Conservation (phyloP, 53 echinoderm and acorn worm genomes). For the Henricia sp. region DNA sequence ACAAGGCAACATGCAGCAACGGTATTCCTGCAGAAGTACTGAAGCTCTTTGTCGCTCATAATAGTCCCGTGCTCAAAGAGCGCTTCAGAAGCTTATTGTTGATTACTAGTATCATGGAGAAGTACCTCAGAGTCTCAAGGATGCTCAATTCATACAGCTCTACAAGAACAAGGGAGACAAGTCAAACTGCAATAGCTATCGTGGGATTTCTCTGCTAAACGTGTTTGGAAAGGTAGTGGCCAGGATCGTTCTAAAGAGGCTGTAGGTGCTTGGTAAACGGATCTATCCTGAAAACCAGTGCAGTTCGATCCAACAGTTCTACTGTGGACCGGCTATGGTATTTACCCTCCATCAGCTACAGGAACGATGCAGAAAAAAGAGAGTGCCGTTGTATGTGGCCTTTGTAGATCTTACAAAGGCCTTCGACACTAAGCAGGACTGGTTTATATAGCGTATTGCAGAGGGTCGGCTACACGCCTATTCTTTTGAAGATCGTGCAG, state of each 20-base stretch:
- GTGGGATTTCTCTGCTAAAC: constrained; percentile 32
- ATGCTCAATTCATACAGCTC: constrained; percentile 24
- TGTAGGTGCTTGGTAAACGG: background rate
- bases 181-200: constrained; percentile 35
- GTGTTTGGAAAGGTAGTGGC: constrained; percentile 29
- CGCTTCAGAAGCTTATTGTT: background rate
- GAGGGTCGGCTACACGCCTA: constrained; percentile 1
- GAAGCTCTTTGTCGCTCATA: no score
- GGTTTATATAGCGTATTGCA: background rate
- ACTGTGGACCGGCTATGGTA: background rate
- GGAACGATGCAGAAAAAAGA: constrained; percentile 1
- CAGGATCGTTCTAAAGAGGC: constrained; percentile 17
- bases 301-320: background rate
- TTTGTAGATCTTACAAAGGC: background rate
- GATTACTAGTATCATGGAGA: constrained; percentile 1
- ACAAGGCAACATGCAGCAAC: no score
- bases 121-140: constrained; percentile 35
- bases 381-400: background rate
- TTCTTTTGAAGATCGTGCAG: background rate
- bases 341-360: constrained; percentile 5
- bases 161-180: constrained; percentile 42
- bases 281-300: background rate
- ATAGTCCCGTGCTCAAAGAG: background rate
- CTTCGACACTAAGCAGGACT: background rate
- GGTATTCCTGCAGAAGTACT: no score